These are phyloP conservation scores for Tetramorium parvispinum DNA, from an alignment of 1,140 invertebrate species.

Conservation along the genomic window DNA sequence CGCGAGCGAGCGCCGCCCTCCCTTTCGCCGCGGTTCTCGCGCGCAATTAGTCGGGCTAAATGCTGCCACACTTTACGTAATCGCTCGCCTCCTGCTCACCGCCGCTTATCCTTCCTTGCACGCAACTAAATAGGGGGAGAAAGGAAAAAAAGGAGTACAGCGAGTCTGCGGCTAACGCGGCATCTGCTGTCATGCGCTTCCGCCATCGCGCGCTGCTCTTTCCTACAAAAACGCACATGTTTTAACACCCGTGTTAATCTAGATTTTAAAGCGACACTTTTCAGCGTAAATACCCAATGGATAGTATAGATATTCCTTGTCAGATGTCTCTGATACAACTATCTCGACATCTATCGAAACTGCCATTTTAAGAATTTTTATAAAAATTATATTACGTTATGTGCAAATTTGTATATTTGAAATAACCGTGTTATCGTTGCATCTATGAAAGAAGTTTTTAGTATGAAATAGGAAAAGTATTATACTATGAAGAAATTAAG, in stretches of 20 bases:
- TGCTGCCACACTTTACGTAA: slow-evolving; percentile 81
- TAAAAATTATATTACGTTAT: no score
- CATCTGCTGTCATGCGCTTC: slow-evolving; percentile 28
- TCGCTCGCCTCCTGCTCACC: slow-evolving; percentile 73
- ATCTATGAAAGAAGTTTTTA: no score
- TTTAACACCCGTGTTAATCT: not conserved
- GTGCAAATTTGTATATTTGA: no score
- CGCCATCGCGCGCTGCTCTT: not conserved
- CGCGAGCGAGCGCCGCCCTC: slow-evolving; percentile 54
- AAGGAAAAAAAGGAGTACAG: not conserved
- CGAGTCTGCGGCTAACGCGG: not conserved
- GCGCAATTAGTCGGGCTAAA: slow-evolving; percentile 81
- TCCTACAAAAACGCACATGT: not conserved
- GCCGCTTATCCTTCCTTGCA: slow-evolving; percentile 38
- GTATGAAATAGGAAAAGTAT: no score
- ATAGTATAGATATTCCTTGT: no score
- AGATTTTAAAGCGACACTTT: not conserved
- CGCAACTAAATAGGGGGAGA: not conserved
- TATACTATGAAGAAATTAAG: no score
- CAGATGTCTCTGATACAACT: no score
- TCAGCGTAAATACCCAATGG: no score
- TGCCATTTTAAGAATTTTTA: no score
- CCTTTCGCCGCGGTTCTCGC: slow-evolving; percentile 57
- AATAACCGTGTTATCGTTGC: no score
- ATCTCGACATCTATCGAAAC: no score